Conservation (phyloP, 2,888 invertebrate genomes). For the Palloptera scutellata region DNA sequence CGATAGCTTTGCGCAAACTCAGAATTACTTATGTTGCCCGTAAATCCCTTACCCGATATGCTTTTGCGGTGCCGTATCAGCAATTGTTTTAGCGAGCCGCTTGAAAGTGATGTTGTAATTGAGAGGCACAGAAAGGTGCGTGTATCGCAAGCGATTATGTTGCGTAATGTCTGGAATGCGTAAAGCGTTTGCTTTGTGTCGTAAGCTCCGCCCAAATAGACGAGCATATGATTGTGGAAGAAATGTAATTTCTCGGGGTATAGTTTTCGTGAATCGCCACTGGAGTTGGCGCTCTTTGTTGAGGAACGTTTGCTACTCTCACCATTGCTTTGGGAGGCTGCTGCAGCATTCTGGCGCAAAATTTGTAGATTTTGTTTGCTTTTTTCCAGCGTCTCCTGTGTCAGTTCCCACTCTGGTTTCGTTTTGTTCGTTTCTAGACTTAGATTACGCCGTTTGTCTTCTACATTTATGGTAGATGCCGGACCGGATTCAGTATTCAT, state of each 20-base stretch:
- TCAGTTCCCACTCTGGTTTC: slow-evolving; percentile 55
- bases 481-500: slow-evolving; percentile 29
- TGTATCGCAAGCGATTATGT: slow-evolving; percentile 75
- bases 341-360: slow-evolving; percentile 58
- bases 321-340: slow-evolving; percentile 46
- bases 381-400: slow-evolving; percentile 61
- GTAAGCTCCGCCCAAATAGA: slow-evolving; percentile 82
- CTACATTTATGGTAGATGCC: slow-evolving; percentile 57
- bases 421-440: slow-evolving; percentile 55
- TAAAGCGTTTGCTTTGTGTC: slow-evolving; percentile 78
- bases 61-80: slow-evolving; percentile 77
- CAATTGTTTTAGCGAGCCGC: slow-evolving; percentile 63
- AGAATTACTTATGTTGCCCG: slow-evolving; percentile 69
- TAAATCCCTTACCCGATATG: slow-evolving; percentile 75
- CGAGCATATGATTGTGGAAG: slow-evolving; percentile 82
- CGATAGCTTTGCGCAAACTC: slow-evolving; percentile 76
- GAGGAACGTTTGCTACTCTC: slow-evolving; percentile 47
- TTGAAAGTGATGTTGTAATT: slow-evolving; percentile 76
- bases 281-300: slow-evolving; percentile 42
- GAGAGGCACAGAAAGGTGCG: slow-evolving; percentile 77
- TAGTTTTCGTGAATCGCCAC: slow-evolving; percentile 35
- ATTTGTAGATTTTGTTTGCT: slow-evolving; percentile 64
- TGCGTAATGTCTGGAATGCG: slow-evolving; percentile 77
- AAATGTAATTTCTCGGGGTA: slow-evolving; percentile 59
- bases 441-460: slow-evolving; percentile 57